A percentile compares a stretch with the other conserved stretches of the same genome.
These are phyloP conservation scores for Eupithecia inturbata DNA, from an alignment of 2,888 invertebrate genomes.

Conservation along the genomic window DNA sequence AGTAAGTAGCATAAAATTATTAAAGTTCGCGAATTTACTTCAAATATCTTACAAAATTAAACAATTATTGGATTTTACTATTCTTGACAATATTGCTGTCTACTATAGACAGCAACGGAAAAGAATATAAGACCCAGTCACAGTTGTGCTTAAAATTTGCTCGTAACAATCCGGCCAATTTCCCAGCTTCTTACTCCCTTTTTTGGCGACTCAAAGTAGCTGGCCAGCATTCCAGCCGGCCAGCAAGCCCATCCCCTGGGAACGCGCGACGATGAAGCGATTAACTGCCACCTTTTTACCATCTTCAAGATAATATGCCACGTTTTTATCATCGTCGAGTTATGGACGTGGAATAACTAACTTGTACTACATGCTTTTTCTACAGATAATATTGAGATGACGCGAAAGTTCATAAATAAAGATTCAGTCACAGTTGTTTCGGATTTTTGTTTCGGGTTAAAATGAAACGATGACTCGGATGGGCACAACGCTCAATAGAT, in stretches of 20 bases:
- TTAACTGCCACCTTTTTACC: constrained; percentile 21
- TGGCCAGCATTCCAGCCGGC: constrained; percentile 10
- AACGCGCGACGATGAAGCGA: constrained; percentile 43
- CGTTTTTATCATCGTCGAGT: constrained; percentile 47
- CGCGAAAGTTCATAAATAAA: constrained; percentile 4
- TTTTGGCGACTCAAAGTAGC: not conserved
- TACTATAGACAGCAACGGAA: not conserved
- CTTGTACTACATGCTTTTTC: constrained; percentile 27
- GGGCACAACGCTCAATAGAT: not conserved
- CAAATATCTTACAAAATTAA: not conserved
- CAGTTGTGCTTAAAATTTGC: not conserved
- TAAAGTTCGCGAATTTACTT: too few species aligned
- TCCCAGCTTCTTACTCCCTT: not conserved
- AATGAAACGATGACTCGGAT: not conserved
- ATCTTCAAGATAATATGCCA: constrained; percentile 19
- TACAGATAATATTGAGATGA: not conserved
- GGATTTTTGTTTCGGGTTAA: not conserved
- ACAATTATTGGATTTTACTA: not conserved
- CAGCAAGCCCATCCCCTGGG: constrained; percentile 25
- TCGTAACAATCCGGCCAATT: constrained; percentile 4
- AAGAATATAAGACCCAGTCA: not conserved
- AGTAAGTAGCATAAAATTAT: too few species aligned
- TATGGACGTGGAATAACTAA: constrained; percentile 26
- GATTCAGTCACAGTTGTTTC: not conserved
- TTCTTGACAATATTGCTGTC: not conserved